Conservation (phyloP, 2,113 vertebrate species). For the Narcine bancroftii region DNA sequence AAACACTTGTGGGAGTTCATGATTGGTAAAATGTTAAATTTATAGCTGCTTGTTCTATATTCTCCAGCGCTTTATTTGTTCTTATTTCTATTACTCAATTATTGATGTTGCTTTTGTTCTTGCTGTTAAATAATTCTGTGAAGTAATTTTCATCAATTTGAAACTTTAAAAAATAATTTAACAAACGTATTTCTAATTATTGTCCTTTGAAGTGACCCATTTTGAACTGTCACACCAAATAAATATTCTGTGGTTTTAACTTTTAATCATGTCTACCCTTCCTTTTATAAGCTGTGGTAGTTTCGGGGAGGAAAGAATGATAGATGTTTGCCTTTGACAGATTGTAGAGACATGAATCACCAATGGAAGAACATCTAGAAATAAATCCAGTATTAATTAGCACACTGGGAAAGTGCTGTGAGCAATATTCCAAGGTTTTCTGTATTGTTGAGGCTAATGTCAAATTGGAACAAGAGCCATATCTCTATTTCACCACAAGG, state of each 20-base stretch:
- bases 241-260: background rate
- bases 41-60: background rate
- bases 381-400: background rate
- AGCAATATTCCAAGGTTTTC: background rate
- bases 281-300: background rate
- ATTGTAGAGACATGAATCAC: background rate
- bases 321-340: background rate
- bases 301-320: background rate
- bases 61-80: background rate
- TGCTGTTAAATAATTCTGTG: background rate
- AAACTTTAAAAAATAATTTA: background rate
- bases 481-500: background rate
- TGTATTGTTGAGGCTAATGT: background rate
- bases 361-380: background rate
- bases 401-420: background rate
- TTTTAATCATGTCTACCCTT: background rate
- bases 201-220: background rate
- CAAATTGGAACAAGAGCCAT: background rate
- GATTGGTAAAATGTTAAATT: background rate
- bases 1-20: background rate
- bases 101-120: background rate
- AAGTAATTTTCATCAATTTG: background rate
- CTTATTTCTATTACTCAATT: background rate
- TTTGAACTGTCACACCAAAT: background rate
- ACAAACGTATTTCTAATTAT: background rate